These are phyloP conservation scores for Epinotia brunnichana DNA, from an alignment of 2,888 invertebrate species.

Conservation along the genomic window DNA sequence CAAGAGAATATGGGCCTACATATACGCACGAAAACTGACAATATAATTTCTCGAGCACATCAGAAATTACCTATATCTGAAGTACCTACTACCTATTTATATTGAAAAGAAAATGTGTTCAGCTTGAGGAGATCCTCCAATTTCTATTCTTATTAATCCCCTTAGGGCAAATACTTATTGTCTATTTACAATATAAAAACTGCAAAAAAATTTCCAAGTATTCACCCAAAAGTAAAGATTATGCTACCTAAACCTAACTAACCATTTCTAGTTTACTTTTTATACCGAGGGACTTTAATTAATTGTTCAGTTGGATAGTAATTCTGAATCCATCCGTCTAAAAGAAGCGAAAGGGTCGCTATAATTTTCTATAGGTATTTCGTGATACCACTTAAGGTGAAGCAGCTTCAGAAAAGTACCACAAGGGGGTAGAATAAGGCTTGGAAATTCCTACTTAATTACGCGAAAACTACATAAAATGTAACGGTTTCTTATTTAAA, in stretches of 20 bases:
- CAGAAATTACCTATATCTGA: too few species aligned
- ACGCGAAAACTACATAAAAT: too few species aligned
- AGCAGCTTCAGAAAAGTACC: too few species aligned
- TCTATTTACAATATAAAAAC: neutral
- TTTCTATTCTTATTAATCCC: too few species aligned
- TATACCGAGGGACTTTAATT: neutral
- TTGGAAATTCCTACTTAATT: too few species aligned
- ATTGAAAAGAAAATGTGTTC: neutral
- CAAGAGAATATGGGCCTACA: slow-evolving; percentile 5
- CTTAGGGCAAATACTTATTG: too few species aligned
- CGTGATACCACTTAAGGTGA: neutral
- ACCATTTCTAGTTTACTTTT: neutral
- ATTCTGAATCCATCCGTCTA: neutral
- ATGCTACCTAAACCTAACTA: neutral
- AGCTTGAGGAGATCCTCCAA: neutral
- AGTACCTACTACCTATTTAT: too few species aligned
- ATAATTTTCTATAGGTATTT: neutral
- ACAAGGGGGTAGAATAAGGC: too few species aligned
- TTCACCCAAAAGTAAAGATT: neutral
- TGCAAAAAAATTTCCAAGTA: too few species aligned
- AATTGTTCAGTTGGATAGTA: neutral
- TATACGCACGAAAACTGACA: slow-evolving; percentile 9
- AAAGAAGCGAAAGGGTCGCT: neutral
- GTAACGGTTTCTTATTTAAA: too few species aligned
- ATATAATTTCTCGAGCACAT: neutral